Evolutionary conservation across 2,113 vertebrate species (phyloP).

Genomic region (Tichodroma muraria): DNA sequence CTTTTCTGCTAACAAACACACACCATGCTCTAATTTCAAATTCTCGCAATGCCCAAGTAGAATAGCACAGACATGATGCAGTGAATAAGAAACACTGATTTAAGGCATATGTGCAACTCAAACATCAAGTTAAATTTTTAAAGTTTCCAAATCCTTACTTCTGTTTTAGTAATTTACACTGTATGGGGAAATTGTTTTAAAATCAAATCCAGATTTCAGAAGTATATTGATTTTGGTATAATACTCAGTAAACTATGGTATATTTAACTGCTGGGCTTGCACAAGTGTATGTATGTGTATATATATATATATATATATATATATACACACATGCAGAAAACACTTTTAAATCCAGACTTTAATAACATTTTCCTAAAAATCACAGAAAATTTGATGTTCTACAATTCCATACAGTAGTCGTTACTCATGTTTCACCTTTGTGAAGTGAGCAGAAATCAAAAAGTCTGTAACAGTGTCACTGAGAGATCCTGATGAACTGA

Average conservation of each 20-base stretch:
- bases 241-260: background rate
- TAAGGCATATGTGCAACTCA: background rate
- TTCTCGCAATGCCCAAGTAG: background rate
- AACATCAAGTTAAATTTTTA: background rate
- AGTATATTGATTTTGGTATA: background rate
- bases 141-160: background rate
- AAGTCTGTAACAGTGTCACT: background rate
- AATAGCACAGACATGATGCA: background rate
- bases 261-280: background rate
- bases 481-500: background rate
- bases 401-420: background rate
- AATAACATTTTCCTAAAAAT: background rate
- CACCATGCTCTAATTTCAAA: background rate
- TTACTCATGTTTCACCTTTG: background rate
- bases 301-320: no score
- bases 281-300: fast-evolving
- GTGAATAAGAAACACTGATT: background rate
- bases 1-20: background rate
- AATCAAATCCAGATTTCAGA: background rate
- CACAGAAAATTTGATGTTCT: background rate
- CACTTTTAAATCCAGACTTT: background rate
- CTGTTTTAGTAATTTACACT: background rate
- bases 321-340: background rate
- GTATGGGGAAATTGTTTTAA: background rate
- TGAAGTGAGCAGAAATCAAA: background rate